These are phyloP conservation scores for Hoplodrina ambigua DNA, from an alignment of 2,888 invertebrate genomes.

Conservation along the genomic window DNA sequence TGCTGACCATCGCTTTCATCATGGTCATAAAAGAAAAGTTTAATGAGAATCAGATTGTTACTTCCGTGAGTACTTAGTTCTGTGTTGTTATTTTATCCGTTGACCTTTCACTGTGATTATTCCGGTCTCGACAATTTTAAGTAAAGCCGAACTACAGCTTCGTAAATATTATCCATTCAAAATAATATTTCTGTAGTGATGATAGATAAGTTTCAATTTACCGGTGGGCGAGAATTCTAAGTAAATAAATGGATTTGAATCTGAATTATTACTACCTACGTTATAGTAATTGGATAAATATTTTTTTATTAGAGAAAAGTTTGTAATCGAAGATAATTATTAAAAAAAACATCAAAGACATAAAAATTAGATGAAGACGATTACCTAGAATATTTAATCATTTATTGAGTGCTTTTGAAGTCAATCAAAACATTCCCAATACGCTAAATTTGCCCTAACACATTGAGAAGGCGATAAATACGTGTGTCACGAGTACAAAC, in stretches of 20 bases:
- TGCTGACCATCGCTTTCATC: constrained; percentile 72
- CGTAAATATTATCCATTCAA: background rate
- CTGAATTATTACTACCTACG: background rate
- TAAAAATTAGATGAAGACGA: too few relatives aligned
- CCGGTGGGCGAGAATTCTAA: background rate
- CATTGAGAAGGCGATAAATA: background rate
- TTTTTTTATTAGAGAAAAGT: background rate
- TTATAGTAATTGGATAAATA: background rate
- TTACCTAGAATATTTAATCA: too few relatives aligned
- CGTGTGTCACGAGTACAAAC: background rate
- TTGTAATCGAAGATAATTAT: background rate
- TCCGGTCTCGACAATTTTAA: too few relatives aligned
- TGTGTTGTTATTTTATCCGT: too few relatives aligned
- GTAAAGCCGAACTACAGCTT: background rate
- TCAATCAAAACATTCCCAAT: background rate
- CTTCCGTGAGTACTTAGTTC: constrained; percentile 68
- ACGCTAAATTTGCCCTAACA: background rate
- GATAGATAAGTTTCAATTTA: background rate
- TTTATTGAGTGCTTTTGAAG: background rate
- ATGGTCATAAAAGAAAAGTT: constrained; percentile 76
- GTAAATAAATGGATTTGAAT: constrained; percentile 8
- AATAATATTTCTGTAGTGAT: background rate
- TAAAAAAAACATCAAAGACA: too few relatives aligned
- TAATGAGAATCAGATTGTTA: constrained; percentile 78
- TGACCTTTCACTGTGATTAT: background rate